phyloP scores from a whole-genome alignment of 2,888 invertebrate species.

The Brenthis daphne region DNA sequence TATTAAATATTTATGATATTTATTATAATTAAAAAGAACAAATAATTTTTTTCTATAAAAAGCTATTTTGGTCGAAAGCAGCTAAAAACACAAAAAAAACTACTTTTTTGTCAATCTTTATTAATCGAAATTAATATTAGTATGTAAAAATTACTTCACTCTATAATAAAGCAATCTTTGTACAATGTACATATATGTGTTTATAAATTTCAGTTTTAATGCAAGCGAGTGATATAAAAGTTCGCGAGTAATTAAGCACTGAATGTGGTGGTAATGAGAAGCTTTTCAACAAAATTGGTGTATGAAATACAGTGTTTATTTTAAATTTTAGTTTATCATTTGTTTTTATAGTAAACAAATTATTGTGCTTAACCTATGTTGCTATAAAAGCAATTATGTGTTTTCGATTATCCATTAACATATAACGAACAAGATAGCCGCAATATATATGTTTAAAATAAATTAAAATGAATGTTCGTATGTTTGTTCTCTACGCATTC shows the following conservation, averaged over 20 bases:
- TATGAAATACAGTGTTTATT: slow-evolving; percentile 14
- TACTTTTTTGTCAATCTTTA: too few relatives aligned
- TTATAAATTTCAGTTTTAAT: slow-evolving; percentile 4
- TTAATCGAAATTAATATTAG: too few relatives aligned
- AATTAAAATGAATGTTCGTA: too few relatives aligned
- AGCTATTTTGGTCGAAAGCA: too few relatives aligned
- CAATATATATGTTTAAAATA: too few relatives aligned
- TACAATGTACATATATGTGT: not conserved
- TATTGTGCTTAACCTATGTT: slow-evolving; percentile 2
- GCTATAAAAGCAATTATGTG: not conserved
- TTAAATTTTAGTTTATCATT: slow-evolving; percentile 3
- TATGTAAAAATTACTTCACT: not conserved
- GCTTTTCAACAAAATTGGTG: slow-evolving; percentile 21
- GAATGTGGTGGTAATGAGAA: slow-evolving; percentile 29
- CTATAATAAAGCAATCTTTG: not conserved
- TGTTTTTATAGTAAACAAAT: not conserved
- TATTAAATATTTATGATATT: too few relatives aligned
- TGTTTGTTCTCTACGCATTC: too few relatives aligned
- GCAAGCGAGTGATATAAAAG: slow-evolving; percentile 16
- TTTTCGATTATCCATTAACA: not conserved
- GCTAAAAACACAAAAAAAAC: too few relatives aligned
- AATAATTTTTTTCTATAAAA: too few relatives aligned
- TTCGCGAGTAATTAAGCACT: slow-evolving; percentile 32
- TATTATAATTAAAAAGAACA: too few relatives aligned
- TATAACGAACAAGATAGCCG: too few relatives aligned